Conservation (phyloP, 2,888 invertebrate species). For the Lymantria dispar region DNA sequence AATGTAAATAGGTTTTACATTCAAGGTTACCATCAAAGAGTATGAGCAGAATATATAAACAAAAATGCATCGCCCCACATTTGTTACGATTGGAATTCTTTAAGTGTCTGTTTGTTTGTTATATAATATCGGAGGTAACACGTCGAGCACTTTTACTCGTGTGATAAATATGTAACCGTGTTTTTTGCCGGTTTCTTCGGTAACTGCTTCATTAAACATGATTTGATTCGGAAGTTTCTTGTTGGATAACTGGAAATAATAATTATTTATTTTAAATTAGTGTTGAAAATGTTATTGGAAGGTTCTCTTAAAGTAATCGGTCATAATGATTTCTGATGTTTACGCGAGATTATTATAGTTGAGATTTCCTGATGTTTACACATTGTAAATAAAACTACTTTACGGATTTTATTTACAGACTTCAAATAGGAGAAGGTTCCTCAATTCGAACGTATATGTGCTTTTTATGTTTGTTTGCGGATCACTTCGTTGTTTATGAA, state of each 20-base stretch:
- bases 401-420: no score
- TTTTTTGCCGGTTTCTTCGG: not conserved
- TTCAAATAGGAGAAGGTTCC: no score
- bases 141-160: constrained; percentile 2
- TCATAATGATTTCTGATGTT: no score
- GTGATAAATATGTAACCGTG: not conserved
- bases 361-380: no score
- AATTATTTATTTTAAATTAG: not conserved
- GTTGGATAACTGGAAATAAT: not conserved
- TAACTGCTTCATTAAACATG: not conserved
- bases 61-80: constrained; percentile 1
- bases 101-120: constrained; percentile 5
- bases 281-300: not conserved
- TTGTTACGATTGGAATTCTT: constrained; percentile 7
- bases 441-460: no score
- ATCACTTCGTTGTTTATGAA: no score
- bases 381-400: no score
- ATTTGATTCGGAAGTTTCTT: not conserved
- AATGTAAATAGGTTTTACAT: constrained; percentile 3
- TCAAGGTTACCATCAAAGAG: constrained; percentile 14
- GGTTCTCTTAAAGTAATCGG: no score
- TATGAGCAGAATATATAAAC: constrained; percentile 17
- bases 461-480: no score
- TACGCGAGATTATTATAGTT: no score
- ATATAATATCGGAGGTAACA: constrained; percentile 2